A percentile compares a stretch with the other conserved stretches of the same genome.
phyloP scores from a whole-genome alignment of 2,113 vertebrate genomes.

The Hyla sarda region DNA sequence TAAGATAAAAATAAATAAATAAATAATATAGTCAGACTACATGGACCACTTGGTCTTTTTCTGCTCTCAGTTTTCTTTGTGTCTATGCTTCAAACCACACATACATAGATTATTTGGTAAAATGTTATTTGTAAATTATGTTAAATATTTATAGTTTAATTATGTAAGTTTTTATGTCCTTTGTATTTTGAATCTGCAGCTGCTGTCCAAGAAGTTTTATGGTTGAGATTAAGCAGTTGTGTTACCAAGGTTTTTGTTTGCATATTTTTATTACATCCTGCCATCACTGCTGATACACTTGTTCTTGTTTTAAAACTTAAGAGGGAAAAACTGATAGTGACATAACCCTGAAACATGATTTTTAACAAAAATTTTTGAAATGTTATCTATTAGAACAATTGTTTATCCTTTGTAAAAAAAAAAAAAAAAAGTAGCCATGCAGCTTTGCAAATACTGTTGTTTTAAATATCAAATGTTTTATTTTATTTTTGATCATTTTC shows the following conservation, averaged over 20 bases:
- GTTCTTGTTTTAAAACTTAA: background rate
- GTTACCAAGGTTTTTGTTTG: constrained; percentile 21
- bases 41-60: too few species aligned
- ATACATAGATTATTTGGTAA: background rate
- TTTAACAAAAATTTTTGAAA: background rate
- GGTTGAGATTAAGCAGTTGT: background rate
- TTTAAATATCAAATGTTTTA: too few species aligned
- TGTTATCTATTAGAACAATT: background rate
- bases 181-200: background rate
- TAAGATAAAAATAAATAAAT: too few species aligned
- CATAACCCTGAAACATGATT: background rate
- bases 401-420: background rate
- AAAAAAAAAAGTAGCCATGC: too few species aligned
- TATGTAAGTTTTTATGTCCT: background rate
- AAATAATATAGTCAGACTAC: too few species aligned
- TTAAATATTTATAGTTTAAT: background rate
- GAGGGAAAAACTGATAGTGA: background rate
- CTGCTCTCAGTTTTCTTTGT: too few species aligned
- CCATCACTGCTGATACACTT: background rate
- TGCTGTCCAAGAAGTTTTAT: constrained; percentile 25
- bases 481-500: too few species aligned
- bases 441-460: too few species aligned
- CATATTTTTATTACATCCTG: constrained; percentile 26
- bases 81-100: background rate
- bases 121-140: too few species aligned